Percentiles rank a stretch among this genome's conserved stretches.
Evolutionary conservation across 1,140 invertebrate genomes (phyloP).

Genomic region (Eueides isabella): DNA sequence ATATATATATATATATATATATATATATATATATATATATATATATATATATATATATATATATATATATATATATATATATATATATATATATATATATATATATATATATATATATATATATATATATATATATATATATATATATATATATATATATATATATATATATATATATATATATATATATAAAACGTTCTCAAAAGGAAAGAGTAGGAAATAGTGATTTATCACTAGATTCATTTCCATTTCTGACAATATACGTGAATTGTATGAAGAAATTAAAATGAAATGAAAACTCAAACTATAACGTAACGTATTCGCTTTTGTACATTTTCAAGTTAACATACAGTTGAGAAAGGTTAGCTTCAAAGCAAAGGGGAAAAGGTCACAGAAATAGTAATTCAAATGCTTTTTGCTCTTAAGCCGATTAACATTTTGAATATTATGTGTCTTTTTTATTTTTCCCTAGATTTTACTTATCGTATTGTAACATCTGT

Average conservation of each 20-base stretch:
- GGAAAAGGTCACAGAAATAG: constrained; percentile 8
- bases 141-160: too few species aligned
- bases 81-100: too few species aligned
- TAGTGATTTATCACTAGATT: too few species aligned
- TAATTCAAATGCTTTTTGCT: constrained; percentile 12
- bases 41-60: too few species aligned
- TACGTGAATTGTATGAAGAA: not conserved
- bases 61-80: too few species aligned
- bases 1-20: too few species aligned
- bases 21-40: too few species aligned
- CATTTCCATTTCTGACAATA: not conserved
- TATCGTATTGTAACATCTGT: not conserved
- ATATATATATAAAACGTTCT: too few species aligned
- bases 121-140: too few species aligned
- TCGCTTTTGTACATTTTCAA: not conserved
- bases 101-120: too few species aligned
- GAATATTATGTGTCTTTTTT: not conserved
- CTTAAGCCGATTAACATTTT: constrained; percentile 10
- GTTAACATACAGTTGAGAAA: constrained; percentile 9
- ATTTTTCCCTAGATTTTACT: not conserved
- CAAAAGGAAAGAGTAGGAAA: too few species aligned
- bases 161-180: too few species aligned
- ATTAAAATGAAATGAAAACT: not conserved
- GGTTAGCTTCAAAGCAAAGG: constrained; percentile 15
- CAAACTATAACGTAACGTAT: not conserved